Conservation (phyloP, 2,113 vertebrate genomes). For the Dendropsophus ebraccatus region DNA sequence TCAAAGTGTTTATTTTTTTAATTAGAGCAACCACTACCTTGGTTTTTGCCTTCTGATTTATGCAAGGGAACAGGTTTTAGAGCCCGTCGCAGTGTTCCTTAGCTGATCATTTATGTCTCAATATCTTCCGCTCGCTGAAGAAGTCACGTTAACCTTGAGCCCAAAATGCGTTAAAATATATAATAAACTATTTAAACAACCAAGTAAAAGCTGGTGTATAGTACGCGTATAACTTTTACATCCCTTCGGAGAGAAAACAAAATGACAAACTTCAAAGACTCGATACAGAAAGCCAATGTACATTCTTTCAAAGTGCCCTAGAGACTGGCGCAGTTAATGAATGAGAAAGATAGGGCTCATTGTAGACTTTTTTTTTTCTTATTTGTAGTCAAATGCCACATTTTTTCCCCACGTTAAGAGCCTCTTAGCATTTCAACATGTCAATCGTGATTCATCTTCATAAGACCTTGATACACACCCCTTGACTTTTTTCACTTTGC, state of each 20-base stretch:
- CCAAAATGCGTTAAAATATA: constrained; percentile 30
- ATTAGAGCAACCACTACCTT: constrained; percentile 14
- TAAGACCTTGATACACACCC: too few relatives aligned
- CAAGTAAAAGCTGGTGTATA: constrained; percentile 14
- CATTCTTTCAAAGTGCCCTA: not conserved
- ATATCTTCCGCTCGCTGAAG: constrained; percentile 26
- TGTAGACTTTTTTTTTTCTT: not conserved
- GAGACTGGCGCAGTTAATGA: not conserved
- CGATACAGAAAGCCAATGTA: not conserved
- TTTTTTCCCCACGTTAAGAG: not conserved
- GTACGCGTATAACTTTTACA: constrained; percentile 29
- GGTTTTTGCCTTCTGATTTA: constrained; percentile 33
- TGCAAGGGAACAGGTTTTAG: constrained; percentile 27
- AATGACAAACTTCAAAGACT: constrained; percentile 19
- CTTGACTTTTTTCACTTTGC: too few relatives aligned
- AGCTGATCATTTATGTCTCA: constrained; percentile 35
- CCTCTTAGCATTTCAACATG: not conserved
- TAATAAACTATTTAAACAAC: constrained; percentile 35
- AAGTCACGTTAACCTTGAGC: constrained; percentile 35
- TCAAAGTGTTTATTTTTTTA: constrained; percentile 52
- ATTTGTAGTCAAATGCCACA: not conserved
- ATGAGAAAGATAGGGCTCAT: not conserved
- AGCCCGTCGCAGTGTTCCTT: constrained; percentile 27
- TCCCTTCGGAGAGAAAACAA: constrained; percentile 23
- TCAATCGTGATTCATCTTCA: not conserved